These are phyloP conservation scores for Pseudomyrmex concolor DNA, from an alignment of 1,140 invertebrate genomes.

Conservation along the genomic window DNA sequence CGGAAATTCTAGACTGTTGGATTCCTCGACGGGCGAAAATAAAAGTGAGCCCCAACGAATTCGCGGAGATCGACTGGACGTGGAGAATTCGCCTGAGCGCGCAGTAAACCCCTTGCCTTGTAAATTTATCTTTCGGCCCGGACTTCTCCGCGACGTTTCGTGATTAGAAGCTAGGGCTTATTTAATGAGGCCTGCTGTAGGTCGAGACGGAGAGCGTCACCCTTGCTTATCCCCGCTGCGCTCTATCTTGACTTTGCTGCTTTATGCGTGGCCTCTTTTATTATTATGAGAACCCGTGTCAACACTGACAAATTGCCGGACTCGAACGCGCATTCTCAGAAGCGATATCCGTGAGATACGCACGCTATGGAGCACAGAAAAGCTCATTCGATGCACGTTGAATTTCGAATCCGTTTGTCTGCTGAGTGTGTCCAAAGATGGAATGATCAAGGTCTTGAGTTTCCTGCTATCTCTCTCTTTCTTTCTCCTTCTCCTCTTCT, in stretches of 20 bases:
- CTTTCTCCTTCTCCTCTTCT: too few species aligned
- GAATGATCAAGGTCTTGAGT: background rate
- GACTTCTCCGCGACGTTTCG: conserved; percentile 46
- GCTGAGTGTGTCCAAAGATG: background rate
- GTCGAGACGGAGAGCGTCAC: conserved; percentile 35
- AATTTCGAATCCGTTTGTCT: conserved; percentile 34
- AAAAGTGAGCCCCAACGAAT: conserved; percentile 28
- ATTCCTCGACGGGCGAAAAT: conserved; percentile 3
- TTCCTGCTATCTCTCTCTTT: background rate
- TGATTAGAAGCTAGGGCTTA: conserved; percentile 63
- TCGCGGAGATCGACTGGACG: background rate
- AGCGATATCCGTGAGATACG: conserved; percentile 65
- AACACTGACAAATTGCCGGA: conserved; percentile 68
- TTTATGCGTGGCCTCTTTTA: conserved; percentile 55
- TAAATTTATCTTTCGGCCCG: conserved; percentile 63
- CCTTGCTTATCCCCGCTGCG: background rate
- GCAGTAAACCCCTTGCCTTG: conserved; percentile 45
- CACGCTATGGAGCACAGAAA: conserved; percentile 7
- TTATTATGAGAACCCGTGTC: conserved; percentile 67
- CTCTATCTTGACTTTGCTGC: conserved; percentile 16
- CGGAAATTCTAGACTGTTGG: conserved; percentile 24
- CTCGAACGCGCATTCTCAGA: conserved; percentile 58
- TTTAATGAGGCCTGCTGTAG: conserved; percentile 69
- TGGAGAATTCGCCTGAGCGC: background rate
- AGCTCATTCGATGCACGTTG: conserved; percentile 58